phyloP scores from a whole-genome alignment of 2,113 vertebrate species.

The Neotragus pygmaeus region DNA sequence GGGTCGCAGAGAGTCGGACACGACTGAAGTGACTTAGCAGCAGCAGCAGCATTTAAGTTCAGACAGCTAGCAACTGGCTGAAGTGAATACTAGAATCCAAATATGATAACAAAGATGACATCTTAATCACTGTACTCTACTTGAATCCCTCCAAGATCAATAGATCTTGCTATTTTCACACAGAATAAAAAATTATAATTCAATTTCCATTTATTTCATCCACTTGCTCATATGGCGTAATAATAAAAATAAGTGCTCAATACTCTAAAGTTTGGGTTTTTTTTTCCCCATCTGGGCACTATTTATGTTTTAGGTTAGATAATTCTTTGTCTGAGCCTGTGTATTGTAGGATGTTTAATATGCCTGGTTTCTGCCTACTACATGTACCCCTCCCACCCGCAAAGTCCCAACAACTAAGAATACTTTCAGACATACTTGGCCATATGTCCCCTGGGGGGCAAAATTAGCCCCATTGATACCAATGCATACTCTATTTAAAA shows the following conservation, averaged over 20 bases:
- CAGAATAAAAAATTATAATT: not conserved
- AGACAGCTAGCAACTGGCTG: not conserved
- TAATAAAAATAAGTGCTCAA: not conserved
- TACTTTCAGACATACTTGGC: not conserved
- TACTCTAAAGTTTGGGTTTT: not conserved
- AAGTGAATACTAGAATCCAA: not conserved
- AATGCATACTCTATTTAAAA: not conserved
- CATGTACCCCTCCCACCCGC: not conserved
- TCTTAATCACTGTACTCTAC: not conserved
- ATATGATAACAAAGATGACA: not conserved
- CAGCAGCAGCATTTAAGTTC: not conserved
- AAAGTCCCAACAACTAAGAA: not conserved
- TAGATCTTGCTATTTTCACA: not conserved
- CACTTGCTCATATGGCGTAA: not conserved
- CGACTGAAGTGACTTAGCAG: too few species aligned
- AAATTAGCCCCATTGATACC: not conserved
- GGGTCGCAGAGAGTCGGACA: too few species aligned
- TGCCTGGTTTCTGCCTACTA: not conserved
- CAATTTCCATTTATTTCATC: not conserved
- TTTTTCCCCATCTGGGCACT: not conserved
- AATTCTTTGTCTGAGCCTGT: not conserved
- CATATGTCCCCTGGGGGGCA: not conserved
- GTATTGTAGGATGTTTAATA: not conserved
- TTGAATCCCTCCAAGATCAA: not conserved
- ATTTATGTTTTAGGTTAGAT: not conserved